Percentiles rank a stretch among this genome's conserved stretches.
Evolutionary conservation across 2,113 vertebrate species (phyloP).

Genomic region (Cariama cristata): DNA sequence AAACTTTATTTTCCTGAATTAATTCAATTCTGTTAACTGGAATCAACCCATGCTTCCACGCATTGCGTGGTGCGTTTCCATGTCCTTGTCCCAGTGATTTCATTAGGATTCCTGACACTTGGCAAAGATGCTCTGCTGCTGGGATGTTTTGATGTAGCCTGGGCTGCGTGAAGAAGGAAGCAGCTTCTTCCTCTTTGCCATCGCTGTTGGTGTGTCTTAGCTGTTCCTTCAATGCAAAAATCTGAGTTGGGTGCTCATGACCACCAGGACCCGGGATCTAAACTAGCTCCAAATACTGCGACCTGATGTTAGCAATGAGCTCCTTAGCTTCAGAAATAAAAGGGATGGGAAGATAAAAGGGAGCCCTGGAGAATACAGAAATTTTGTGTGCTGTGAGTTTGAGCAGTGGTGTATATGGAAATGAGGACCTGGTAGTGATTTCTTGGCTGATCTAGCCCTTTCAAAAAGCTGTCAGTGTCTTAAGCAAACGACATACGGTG

Average conservation of each 20-base stretch:
- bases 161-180: fast-evolving
- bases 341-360: not conserved
- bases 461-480: not conserved
- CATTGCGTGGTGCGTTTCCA: fast-evolving
- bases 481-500: not conserved
- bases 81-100: not conserved
- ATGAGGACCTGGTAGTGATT: not conserved
- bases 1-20: constrained; percentile 33
- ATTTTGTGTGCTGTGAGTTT: not conserved
- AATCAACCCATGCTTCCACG: not conserved
- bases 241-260: not conserved
- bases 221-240: not conserved
- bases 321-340: not conserved
- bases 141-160: fast-evolving
- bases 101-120: fast-evolving
- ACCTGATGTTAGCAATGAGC: fast-evolving
- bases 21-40: constrained; percentile 34
- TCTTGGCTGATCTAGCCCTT: not conserved
- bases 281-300: not conserved
- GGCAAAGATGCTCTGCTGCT: not conserved
- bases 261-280: not conserved
- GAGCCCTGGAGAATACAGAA: not conserved
- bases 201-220: fast-evolving
- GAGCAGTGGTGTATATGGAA: not conserved
- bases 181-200: not conserved